Conservation (phyloP, 2,888 invertebrate genomes). For the Watsonalla cultraria region DNA sequence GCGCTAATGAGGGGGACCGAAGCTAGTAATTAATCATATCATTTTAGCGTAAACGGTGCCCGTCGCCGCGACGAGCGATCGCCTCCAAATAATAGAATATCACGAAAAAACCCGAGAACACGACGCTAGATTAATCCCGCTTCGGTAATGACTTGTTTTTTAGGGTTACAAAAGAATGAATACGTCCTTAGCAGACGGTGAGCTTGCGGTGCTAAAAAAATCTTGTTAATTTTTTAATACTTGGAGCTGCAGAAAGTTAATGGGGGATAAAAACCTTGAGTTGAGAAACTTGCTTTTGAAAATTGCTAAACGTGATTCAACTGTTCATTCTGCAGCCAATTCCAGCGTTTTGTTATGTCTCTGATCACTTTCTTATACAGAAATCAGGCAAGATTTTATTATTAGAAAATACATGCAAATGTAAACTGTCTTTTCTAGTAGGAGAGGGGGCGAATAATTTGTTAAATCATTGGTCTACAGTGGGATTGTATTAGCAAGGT, state of each 20-base stretch:
- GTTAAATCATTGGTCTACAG: slow-evolving; percentile 46
- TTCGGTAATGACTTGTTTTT: slow-evolving; percentile 78
- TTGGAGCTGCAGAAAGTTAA: slow-evolving; percentile 50
- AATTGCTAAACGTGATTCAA: slow-evolving; percentile 34
- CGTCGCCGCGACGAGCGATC: slow-evolving; percentile 59
- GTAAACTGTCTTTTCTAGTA: slow-evolving; percentile 34
- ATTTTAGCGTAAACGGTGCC: slow-evolving; percentile 69
- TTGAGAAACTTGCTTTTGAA: slow-evolving; percentile 34
- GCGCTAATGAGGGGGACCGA: slow-evolving; percentile 72
- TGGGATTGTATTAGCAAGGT: slow-evolving; percentile 56
- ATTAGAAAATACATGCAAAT: slow-evolving; percentile 7
- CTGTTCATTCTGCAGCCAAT: slow-evolving; percentile 25
- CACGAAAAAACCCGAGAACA: slow-evolving; percentile 65
- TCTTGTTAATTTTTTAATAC: slow-evolving; percentile 69
- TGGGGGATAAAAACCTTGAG: slow-evolving; percentile 43
- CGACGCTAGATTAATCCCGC: slow-evolving; percentile 69
- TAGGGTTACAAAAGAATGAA: slow-evolving; percentile 75
- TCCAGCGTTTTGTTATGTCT: slow-evolving; percentile 17
- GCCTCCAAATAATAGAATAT: slow-evolving; percentile 67
- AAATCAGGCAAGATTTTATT: slow-evolving; percentile 12
- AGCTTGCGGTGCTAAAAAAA: slow-evolving; percentile 36
- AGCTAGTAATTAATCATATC: slow-evolving; percentile 75
- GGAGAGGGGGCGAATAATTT: slow-evolving; percentile 16
- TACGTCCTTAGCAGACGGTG: slow-evolving; percentile 71
- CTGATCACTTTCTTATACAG: slow-evolving; percentile 19